Evolutionary conservation across 2,113 vertebrate genomes (phyloP).

Genomic region (Notarius quadriscutis): DNA sequence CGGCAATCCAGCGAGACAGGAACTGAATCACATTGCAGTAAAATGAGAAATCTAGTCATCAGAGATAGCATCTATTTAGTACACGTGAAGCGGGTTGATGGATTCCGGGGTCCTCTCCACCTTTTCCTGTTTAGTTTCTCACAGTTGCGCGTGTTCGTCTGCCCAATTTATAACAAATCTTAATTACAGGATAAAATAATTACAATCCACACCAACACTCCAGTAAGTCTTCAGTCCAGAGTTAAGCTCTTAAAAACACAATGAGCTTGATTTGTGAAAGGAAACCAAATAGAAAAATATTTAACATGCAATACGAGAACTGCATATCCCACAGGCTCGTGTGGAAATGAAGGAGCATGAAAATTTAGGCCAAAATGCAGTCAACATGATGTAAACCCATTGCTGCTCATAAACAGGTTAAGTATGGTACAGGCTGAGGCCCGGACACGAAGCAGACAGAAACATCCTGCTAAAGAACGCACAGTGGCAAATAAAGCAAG

Average conservation of each 20-base stretch:
- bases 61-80: conserved; percentile 45
- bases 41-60: conserved; percentile 42
- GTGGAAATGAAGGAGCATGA: not conserved
- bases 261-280: not conserved
- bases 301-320: not conserved
- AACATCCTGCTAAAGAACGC: conserved; percentile 10
- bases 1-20: not conserved
- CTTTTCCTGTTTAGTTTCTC: conserved; percentile 68
- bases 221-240: not conserved
- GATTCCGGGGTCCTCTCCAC: conserved; percentile 31
- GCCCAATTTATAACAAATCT: conserved; percentile 6
- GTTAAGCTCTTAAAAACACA: not conserved
- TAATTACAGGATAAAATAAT: conserved; percentile 9
- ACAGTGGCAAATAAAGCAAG: conserved; percentile 3
- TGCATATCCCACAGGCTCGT: not conserved
- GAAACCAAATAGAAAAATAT: not conserved
- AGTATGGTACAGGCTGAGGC: not conserved
- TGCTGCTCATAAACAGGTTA: conserved; percentile 28
- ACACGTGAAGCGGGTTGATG: conserved; percentile 9
- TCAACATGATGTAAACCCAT: conserved; percentile 27
- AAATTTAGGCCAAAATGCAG: conserved; percentile 7
- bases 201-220: not conserved
- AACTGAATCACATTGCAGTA: not conserved
- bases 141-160: not conserved
- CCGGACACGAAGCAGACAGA: conserved; percentile 5